Base-by-base conservation (phyloP, 2,888 invertebrate genomes). In the Phoronis australis region DNA sequence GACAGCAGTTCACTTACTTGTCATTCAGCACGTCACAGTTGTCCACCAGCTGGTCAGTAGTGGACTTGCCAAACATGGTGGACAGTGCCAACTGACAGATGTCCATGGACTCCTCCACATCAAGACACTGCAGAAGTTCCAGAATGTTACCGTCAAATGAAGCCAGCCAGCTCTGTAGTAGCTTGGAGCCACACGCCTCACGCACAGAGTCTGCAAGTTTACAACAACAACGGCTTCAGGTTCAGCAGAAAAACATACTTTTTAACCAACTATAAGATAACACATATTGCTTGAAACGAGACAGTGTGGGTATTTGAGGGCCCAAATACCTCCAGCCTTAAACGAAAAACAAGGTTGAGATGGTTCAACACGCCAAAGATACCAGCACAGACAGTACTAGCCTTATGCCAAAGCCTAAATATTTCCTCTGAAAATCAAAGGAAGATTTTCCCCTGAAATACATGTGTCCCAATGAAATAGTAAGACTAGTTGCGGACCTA, bases 111-210 rank as follows among this genome's bases (percentile, higher is more conserved):
- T 81, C 81, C 57, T 90, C 89, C 38, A 88, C 80, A 62, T 90
- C 85, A 23, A 92, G 79, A 2, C 86, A 85, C 52, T 84, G 83
- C 44, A 90, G 79, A n/a, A 93, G 78, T 4, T 83, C 80, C 18
- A 89, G 78, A 39, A 85, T 83, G 62, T 88, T 84, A 2, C 85
- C 83, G 42, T 86, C 80, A 65, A 85, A 87, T 1, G 83, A 80
- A 45, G 84, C 82, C 52, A 91, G 77, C 92, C 92, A 92, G 1
- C 84, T 79, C 0, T 87, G 86, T 1, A 92, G 76, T 37, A 79
- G 59, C 37, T 71, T 69, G 12, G 58, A 57, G 4, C 63, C 45
- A 53, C 73, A 75, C 0, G 69, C 61, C 35, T 64, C 59, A 45
- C 59, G 64, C 6, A 79, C 79, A 44, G 51, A 40, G 37, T 69